Base-by-base conservation (phyloP, 2,113 vertebrate species). In the Xiphorhynchus elegans region DNA sequence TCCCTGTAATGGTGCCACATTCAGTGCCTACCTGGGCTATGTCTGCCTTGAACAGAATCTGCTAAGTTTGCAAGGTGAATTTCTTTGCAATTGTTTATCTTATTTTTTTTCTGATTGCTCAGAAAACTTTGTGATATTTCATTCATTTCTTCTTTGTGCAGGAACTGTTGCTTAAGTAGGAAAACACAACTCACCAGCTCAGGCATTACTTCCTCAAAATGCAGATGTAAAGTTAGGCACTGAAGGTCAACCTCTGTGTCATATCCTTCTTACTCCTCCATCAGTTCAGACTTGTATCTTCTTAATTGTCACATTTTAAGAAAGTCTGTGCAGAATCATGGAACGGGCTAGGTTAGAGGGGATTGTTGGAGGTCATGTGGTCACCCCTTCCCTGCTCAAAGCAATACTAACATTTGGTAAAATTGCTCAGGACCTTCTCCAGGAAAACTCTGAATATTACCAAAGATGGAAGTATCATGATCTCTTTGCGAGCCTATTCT, bases 131-230 rank as follows among this genome's bases (percentile, higher is more conserved):
- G 28, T 73, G n/a, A 7, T 85, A 40, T 59, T 69, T 81, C 26
- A 78, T 81, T 94, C 6, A 75, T 92, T 97, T 92, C 82, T 96
- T 31, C 39, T 88, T 90, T 69, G 12, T 55, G 49, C 78, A 87
- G 44, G 46, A 92, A 24, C 53, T 70, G 70, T 89, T 95, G 74
- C 14, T 10, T 47, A 52, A 50, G 31, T 31, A 63, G 59, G 62
- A 89, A 94, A 78, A 64, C 40, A 74, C 25, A 85, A 20, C 46
- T 91, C 58, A 60, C 18, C 31, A 68, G 23, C 69, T 50, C 55
- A 50, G 23, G 31, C 74, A 73, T 13, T 85, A 31, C 87, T 88
- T 96, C 85, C 75, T 87, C 72, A 93, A 91, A 95, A 93, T 69
- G n/a, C 0, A 0, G 25, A 69, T 64, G 31, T 66, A 19, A 72